Evolutionary conservation across 2,113 vertebrate species (phyloP), one percentile per base, ranked within the genome.

Genomic region (Semicossyphus pulcher): DNA sequence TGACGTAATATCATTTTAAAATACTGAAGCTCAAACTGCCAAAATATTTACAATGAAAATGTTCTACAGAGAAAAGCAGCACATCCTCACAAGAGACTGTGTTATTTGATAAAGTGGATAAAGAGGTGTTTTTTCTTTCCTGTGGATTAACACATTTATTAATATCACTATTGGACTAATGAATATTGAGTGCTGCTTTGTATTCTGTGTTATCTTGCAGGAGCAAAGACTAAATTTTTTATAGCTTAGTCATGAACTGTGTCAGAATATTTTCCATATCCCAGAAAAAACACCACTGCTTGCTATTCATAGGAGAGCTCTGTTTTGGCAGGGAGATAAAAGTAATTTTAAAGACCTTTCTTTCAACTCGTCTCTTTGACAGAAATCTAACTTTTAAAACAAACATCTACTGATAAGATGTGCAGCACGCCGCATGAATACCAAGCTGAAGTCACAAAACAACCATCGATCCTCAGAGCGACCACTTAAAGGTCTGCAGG

Each of bases 241-340:
- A 66, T 18, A 49, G 60, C 7, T 66, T 47, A 31, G 42, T 68
- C 61, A 72, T 48, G 39, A 65, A 66, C 41, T 49, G n/a, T 67
- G 62, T 63, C 28, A 20, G 31, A 68, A 41, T 68, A 59, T 47
- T 67, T 77, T 59, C 23, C 59, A 23, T 61, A 37, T 65, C 44
- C 49, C 61, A 68, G 16, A 72, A 51, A 16, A 29, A 49, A 32
- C 37, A 45, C 63, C 37, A 32, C n/a, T 41, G 52, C 62, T 34
- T 59, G 31, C 8, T 70, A 26, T 79, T 67, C 67, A 44, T 16
- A 26, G 34, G 54, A 49, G 34, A 57, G 20, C 31, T 32, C 37
- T 80, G 62, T 41, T 74, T 66, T 73, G 39, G 48, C 28, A 69
- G 28, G 0, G n/a, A 54, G 58, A 69, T 69, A 53, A 72, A 63